Base-by-base conservation (phyloP, 2,113 vertebrate genomes). In the Boulengeromyrus knoepffleri region DNA sequence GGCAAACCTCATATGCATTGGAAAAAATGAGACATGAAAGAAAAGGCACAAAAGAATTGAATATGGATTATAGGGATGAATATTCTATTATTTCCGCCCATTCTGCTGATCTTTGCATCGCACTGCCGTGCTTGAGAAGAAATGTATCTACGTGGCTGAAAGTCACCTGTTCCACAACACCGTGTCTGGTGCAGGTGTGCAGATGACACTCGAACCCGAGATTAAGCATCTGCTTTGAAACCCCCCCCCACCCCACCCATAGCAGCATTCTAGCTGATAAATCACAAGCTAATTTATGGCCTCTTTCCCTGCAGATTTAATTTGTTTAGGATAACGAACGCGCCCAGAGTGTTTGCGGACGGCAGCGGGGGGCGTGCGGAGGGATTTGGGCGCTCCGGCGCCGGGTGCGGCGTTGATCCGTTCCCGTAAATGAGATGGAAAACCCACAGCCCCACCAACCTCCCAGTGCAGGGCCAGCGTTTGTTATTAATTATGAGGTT, bases 51-150 rank as follows among this genome's bases (percentile, higher is more conserved):
- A 96, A 97, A 97, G 97, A 97, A 97, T 97, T 97, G 97, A 97
- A 97, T 97, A 97, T 96, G 97, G 97, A 98, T 98, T 98, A 98
- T 96, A 96, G 96, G 97, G 97, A 98, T 98, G 97, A 97, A 98
- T 98, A 97, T 97, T 98, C 97, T 97, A 98, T 98, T 98, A 98
- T 98, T 97, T 97, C 96, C 95, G 95, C 96, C 96, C 96, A 96
- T 97, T 97, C 96, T 96, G 96, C 96, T 97, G 97, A 97, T 97
- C 97, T 98, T 96, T 96, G 97, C 97, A 96, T 97, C 97, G 96
- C 96, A 96, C 96, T 96, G 97, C 95, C 95, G 95, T 91, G 96
- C 96, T 96, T 95, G 95, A 95, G 96, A 86, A 88, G 92, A 91
- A 90, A 97, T 97, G 96, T 96, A 97, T 90, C 86, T 89, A 90